Conservation (phyloP, 2,888 invertebrate species). For the Dolichomitus sp. region DNA sequence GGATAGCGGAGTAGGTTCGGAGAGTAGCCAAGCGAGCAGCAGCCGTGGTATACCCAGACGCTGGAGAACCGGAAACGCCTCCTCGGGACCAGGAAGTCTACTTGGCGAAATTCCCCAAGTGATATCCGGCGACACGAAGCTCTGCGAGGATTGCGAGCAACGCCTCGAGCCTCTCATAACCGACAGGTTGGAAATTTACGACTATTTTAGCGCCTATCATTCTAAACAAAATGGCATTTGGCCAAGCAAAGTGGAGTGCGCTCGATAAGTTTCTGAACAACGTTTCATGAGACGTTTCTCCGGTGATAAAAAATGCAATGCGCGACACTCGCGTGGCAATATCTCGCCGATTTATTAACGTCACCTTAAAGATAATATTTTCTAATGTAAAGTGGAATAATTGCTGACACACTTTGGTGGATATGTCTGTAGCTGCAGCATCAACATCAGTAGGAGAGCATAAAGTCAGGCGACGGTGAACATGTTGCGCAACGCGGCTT, state of each 20-base stretch:
- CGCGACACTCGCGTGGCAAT: constrained; percentile 7
- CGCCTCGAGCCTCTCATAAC: constrained; percentile 92
- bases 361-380: constrained; percentile 31
- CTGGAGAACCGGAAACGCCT: constrained; percentile 79
- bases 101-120: constrained; percentile 88
- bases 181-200: constrained; percentile 86
- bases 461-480: constrained; percentile 9
- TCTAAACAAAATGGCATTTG: constrained; percentile 3
- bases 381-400: constrained; percentile 52
- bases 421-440: constrained; percentile 8
- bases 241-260: neutral
- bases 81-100: constrained; percentile 86
- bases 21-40: constrained; percentile 95
- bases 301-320: constrained; percentile 3
- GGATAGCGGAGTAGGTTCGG: constrained; percentile 97
- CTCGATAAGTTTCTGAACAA: neutral
- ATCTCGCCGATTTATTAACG: constrained; percentile 45
- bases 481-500: constrained; percentile 33
- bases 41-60: constrained; percentile 87
- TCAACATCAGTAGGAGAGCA: constrained; percentile 2
- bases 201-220: neutral
- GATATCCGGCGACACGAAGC: constrained; percentile 85
- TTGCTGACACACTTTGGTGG: constrained; percentile 51
- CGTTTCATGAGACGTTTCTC: neutral
- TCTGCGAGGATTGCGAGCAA: constrained; percentile 96